Conservation (phyloP, 2,797 vertebrate species). For the Siniperca undulata region DNA sequence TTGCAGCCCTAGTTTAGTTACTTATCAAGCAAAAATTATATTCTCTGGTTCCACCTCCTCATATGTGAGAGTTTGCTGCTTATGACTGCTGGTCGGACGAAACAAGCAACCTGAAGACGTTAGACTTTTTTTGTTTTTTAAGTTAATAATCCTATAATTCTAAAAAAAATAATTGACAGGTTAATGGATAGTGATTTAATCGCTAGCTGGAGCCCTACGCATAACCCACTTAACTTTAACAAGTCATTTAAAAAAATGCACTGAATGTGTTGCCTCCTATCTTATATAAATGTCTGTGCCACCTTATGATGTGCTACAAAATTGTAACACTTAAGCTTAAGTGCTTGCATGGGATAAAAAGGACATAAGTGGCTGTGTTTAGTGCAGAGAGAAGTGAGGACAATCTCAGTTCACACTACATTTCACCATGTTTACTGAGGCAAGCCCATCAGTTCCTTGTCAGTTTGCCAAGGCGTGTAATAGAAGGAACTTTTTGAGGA, state of each 20-base stretch:
- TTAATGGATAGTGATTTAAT: neutral
- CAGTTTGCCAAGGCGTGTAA: constrained; percentile 24
- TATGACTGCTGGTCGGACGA: too few relatives aligned
- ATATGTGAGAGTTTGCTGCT: neutral
- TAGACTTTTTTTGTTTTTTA: neutral
- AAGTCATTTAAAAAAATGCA: neutral
- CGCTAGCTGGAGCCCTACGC: neutral
- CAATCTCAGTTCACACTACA: constrained; percentile 12
- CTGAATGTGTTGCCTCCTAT: neutral
- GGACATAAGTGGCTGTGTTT: rapidly evolving
- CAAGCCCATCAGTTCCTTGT: constrained; percentile 43
- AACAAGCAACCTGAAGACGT: neutral
- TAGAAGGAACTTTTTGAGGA: constrained; percentile 49
- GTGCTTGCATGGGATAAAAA: neutral
- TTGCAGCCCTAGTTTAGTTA: neutral
- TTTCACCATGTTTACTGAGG: constrained; percentile 53
- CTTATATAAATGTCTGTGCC: neutral
- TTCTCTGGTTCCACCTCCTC: neutral
- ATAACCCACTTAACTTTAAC: neutral
- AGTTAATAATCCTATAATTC: neutral
- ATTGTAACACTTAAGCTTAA: neutral
- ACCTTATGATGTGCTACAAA: neutral
- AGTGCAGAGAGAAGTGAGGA: neutral
- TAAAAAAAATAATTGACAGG: neutral
- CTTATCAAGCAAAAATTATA: neutral